phyloP scores from a whole-genome alignment of 2,797 vertebrate species.

The Octomys mimax region DNA sequence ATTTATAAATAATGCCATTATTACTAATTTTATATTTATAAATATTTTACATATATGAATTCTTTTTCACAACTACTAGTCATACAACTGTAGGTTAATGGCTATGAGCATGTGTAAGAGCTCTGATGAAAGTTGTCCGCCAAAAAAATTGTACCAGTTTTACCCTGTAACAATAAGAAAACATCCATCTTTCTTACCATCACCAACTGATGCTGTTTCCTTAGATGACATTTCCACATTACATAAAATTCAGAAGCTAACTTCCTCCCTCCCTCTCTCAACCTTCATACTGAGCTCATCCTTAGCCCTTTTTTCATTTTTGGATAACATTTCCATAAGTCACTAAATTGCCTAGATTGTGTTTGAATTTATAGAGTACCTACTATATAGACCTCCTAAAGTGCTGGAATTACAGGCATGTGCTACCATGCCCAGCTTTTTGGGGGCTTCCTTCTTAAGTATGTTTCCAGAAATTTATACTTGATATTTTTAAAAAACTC shows the following conservation, averaged over 20 bases:
- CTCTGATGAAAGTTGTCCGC: neutral
- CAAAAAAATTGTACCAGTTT: conserved; percentile 26
- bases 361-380: neutral
- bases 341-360: neutral
- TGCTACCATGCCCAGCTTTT: neutral
- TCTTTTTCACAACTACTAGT: conserved; percentile 8
- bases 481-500: neutral
- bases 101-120: neutral
- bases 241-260: conserved; percentile 2
- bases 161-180: neutral
- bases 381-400: neutral
- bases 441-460: neutral
- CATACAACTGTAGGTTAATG: neutral
- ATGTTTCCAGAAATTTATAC: neutral
- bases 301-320: neutral
- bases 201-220: neutral
- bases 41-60: neutral
- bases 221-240: neutral
- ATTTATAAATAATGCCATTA: neutral
- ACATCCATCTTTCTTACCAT: neutral
- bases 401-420: neutral
- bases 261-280: neutral
- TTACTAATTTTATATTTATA: neutral
- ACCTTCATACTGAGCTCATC: neutral
- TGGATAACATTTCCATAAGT: neutral